Base-by-base conservation (phyloP, 2,797 vertebrate species). In the Clarias platycephalus region DNA sequence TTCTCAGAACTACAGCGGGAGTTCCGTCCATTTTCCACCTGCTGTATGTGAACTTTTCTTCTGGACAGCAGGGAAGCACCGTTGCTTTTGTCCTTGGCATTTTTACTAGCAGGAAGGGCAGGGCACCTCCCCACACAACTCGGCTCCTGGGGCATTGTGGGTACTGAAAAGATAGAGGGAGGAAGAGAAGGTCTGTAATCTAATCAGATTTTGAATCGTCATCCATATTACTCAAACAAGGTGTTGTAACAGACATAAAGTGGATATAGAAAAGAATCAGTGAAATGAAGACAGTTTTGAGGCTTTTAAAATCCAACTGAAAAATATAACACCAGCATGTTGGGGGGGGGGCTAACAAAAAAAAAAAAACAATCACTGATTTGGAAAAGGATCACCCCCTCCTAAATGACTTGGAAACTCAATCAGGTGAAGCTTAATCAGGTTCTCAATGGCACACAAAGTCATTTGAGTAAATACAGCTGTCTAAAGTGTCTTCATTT, bases 1-100 rank as follows among this genome's bases (percentile, higher is more conserved):
- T 95, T 95, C 63, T 95, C 94, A 16, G 94, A 95, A 67, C 91
- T 92, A 90, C 91, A 93, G 85, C 80, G 83, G 0, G 90, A 94
- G 70, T 80, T 87, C 16, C 75, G 84, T 79, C 89, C 89, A 26
- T 87, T 88, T 76, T 87, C 86, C 57, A 84, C 44, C 0, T 83
- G 81, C 74, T 80, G 86, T 2, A 75, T 20, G 20, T 87, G 85
- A 80, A 88, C 89, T 49, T 77, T 83, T 24, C 86, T 88, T 20
- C 86, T 88, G 37, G 87, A 86, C 88, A 89, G 75, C 75, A 92
- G 83, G 62, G 90, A 87, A 1, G 86, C 87, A 5, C 86, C 90
- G 92, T 94, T 93, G 87, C 89, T 91, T 88, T 91, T 92, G 67
- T 94, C 92, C 89, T 94, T 94, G 60, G 91, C 91, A 68, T 91